Evolutionary conservation across 2,888 invertebrate genomes (phyloP), one percentile per base, ranked within the genome.

Genomic region (Tanypteryx hageni): DNA sequence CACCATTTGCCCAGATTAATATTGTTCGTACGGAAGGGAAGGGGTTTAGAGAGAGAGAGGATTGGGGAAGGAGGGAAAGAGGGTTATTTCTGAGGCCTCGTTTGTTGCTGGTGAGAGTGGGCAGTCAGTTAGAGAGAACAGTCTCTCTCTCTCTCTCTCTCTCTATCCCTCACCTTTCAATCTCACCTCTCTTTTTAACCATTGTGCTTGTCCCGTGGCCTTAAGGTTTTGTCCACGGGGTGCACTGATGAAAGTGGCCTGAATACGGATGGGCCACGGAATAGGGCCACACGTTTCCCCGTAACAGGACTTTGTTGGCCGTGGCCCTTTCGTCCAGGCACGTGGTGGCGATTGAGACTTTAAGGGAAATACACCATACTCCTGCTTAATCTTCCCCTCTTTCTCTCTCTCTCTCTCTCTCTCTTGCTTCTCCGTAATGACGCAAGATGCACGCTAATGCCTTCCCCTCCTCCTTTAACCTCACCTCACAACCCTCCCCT

Each of bases 1-100:
- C 83, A 83, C 89, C 89, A 89, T 89, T 89, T 64, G 59, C 59
- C 89, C 89, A 89, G 89, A 89, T 89, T 68, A 89, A 89, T 89
- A 89, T 89, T 89, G 89, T 89, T 89, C 89, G 44, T 68, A n/a
- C 7, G n/a, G 14, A 14, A 44, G 44, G 44, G 44, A 5, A 44
- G 44, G 44, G 83, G 22, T n/a, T 13, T 13, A 57, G 83, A 44
- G 44, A 9, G 0, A 0, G 27, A 14, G 44, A 16, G 14, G 27
- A n/a, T n/a, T n/a, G n/a, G n/a, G n/a, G n/a, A n/a, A 57, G n/a
- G 56, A 5, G 44, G 44, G 44, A 44, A 44, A 44, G 44, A 44
- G 44, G 44, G 44, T 44, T 44, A 44, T 44, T 44, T 44, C 44
- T 44, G 18, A 68, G 89, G 68, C 68, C 68, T 68, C 89, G 89